Percentiles rank a stretch among this genome's conserved stretches.
These are phyloP conservation scores for Strix aluco DNA, from an alignment of 2,113 vertebrate genomes.

Conservation along the genomic window DNA sequence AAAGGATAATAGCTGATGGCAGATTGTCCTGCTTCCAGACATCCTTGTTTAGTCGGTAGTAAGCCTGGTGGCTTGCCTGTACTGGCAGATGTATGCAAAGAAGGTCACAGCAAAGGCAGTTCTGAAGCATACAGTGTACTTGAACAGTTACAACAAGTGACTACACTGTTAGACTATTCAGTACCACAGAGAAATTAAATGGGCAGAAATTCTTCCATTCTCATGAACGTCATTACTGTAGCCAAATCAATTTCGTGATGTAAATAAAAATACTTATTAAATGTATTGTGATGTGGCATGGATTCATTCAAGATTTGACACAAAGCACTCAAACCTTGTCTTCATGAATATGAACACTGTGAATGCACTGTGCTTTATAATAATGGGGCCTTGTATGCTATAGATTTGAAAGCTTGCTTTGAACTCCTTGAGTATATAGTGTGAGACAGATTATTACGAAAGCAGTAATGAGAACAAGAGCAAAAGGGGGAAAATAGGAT, in stretches of 20 bases:
- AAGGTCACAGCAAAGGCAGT: not conserved
- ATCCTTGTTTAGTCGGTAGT: not conserved
- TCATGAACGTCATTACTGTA: not conserved
- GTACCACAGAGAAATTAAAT: not conserved
- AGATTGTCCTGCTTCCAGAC: not conserved
- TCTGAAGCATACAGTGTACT: not conserved
- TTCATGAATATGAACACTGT: not conserved
- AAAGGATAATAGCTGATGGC: not conserved
- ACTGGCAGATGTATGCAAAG: not conserved
- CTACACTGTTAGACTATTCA: not conserved
- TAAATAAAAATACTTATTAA: not conserved
- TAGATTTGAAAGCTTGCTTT: conserved; percentile 4
- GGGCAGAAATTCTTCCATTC: not conserved
- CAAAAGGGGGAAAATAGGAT: not conserved
- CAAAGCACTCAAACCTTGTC: not conserved
- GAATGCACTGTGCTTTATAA: not conserved
- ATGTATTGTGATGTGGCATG: not conserved
- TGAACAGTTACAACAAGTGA: not conserved
- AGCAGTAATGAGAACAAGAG: not conserved
- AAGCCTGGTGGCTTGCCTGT: not conserved
- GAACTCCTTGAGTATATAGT: not conserved
- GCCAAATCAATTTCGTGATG: not conserved
- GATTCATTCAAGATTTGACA: not conserved
- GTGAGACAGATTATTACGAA: not conserved
- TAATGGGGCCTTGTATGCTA: not conserved